Percentiles rank a stretch among this genome's conserved stretches.
phyloP scores from a whole-genome alignment of 2,797 vertebrate genomes.

The Enoplosus armatus region DNA sequence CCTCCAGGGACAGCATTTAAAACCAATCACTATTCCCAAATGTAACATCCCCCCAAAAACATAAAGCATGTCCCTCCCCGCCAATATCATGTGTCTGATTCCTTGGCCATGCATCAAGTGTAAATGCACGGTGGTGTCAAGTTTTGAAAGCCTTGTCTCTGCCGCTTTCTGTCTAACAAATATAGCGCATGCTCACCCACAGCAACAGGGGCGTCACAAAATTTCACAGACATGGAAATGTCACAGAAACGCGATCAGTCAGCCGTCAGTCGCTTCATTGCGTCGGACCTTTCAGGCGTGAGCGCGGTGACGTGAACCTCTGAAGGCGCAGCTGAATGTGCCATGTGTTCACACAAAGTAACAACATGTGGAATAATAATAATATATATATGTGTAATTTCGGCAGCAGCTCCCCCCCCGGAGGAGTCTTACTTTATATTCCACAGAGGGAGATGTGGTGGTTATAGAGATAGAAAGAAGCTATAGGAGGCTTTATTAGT shows the following conservation, averaged over 20 bases:
- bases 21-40: conserved; percentile 43
- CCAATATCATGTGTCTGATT: conserved; percentile 9
- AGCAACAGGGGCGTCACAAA: conserved; percentile 1
- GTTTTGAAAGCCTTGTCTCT: conserved; percentile 14
- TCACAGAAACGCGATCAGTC: conserved; percentile 31
- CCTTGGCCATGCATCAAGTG: conserved; percentile 1
- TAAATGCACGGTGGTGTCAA: neutral
- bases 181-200: neutral
- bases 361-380: too few species aligned
- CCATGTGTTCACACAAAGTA: neutral
- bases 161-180: neutral
- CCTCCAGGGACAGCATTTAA: conserved; percentile 45
- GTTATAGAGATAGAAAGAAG: conserved; percentile 42
- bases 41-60: conserved; percentile 33
- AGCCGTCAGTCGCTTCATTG: conserved; percentile 23
- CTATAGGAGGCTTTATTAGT: conserved; percentile 48
- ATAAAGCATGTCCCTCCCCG: conserved; percentile 21
- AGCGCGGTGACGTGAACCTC: neutral
- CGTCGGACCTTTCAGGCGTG: conserved; percentile 6
- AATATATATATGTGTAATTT: too few species aligned
- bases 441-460: conserved; percentile 31
- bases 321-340: neutral
- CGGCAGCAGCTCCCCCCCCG: neutral
- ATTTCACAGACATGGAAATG: neutral
- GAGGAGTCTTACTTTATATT: conserved; percentile 33